phyloP scores from a whole-genome alignment of 2,888 invertebrate species.

The Nemoura dubitans region DNA sequence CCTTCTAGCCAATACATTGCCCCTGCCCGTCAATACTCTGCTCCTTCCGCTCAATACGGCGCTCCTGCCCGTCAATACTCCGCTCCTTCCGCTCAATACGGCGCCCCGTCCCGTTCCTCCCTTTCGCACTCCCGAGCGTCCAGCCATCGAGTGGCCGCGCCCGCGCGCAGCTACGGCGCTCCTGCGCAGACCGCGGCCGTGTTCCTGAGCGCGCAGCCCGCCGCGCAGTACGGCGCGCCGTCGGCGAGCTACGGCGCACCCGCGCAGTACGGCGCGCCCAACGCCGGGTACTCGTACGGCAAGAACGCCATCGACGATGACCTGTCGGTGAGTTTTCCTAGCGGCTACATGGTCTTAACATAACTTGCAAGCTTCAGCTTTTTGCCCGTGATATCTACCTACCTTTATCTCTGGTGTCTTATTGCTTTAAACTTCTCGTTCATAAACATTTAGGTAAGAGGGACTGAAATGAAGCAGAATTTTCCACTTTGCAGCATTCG shows the following conservation, averaged over 20 bases:
- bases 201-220: slow-evolving; percentile 39
- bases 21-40: slow-evolving; percentile 54
- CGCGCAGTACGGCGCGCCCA: slow-evolving; percentile 36
- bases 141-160: slow-evolving; percentile 51
- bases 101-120: slow-evolving; percentile 28
- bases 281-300: slow-evolving; percentile 41
- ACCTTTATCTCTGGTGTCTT: too few species aligned
- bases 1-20: slow-evolving; percentile 44
- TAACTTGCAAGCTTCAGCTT: too few species aligned
- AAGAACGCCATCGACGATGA: slow-evolving; percentile 41
- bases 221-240: slow-evolving; percentile 39
- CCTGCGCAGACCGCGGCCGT: slow-evolving; percentile 52
- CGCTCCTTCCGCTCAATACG: slow-evolving; percentile 29
- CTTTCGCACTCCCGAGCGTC: background rate
- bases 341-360: too few species aligned
- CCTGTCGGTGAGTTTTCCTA: slow-evolving; percentile 43
- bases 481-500: too few species aligned
- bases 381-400: too few species aligned
- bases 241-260: slow-evolving; percentile 29
- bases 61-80: slow-evolving; percentile 41
- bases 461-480: too few species aligned
- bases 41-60: slow-evolving; percentile 47
- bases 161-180: slow-evolving; percentile 63
- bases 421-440: too few species aligned
- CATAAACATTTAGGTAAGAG: too few species aligned